Percentiles rank a stretch among this genome's conserved stretches.
These are phyloP conservation scores for Keiferia lycopersicella DNA, from an alignment of 2,888 invertebrate species.

Conservation along the genomic window DNA sequence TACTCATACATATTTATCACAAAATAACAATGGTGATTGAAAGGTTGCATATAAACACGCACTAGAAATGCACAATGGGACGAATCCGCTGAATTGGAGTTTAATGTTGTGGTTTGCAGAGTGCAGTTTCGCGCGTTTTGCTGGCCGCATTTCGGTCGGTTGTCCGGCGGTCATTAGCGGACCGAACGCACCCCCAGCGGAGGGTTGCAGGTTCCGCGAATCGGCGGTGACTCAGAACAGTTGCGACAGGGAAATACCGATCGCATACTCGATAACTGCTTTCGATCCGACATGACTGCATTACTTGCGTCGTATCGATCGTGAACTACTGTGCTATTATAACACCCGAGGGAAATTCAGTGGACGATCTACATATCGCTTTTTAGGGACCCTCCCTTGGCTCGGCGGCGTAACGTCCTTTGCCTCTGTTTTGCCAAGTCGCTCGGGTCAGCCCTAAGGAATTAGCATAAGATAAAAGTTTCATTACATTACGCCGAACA, in stretches of 20 bases:
- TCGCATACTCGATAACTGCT: conserved; percentile 62
- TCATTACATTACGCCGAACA: conserved; percentile 23
- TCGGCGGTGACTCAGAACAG: conserved; percentile 64
- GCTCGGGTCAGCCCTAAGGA: conserved; percentile 25
- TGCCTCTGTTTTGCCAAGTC: conserved; percentile 22
- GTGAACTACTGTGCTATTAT: conserved; percentile 47
- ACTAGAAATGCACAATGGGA: conserved; percentile 62
- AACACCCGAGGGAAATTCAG: conserved; percentile 45
- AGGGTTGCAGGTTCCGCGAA: conserved; percentile 76
- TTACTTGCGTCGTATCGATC: conserved; percentile 51
- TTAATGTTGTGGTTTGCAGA: conserved; percentile 67
- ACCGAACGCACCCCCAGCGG: conserved; percentile 62
- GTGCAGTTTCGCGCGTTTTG: conserved; percentile 65
- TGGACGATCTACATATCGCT: conserved; percentile 38
- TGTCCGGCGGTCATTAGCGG: conserved; percentile 75
- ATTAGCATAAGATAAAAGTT: conserved; percentile 24
- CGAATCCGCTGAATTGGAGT: conserved; percentile 60
- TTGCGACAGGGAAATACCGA: conserved; percentile 63
- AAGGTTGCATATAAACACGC: conserved; percentile 80
- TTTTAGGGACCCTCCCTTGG: conserved; percentile 27
- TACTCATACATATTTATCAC: conserved; percentile 79
- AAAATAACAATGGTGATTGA: conserved; percentile 80
- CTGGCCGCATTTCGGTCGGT: conserved; percentile 60
- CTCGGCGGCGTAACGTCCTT: conserved; percentile 17
- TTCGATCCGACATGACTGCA: conserved; percentile 57